Conservation (phyloP, 2,113 vertebrate genomes). For the Lagopus leucura region DNA sequence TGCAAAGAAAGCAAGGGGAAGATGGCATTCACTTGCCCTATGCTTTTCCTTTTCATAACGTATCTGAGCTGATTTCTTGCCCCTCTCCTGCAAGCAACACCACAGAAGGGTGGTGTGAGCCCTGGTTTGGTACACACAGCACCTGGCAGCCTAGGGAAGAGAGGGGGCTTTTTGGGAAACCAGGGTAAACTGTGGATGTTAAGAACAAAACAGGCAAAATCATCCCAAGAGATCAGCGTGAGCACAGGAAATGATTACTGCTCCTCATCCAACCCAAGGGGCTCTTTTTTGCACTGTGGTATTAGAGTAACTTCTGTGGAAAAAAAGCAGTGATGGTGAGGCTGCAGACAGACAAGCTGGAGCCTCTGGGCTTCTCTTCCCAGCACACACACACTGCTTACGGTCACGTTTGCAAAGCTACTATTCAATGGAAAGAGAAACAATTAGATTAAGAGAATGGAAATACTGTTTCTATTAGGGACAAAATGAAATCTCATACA, state of each 20-base stretch:
- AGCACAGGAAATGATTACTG: neutral
- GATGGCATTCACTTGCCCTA: neutral
- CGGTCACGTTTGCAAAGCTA: neutral
- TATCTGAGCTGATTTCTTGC: neutral
- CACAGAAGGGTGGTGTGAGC: neutral
- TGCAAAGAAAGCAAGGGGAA: neutral
- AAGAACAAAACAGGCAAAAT: neutral
- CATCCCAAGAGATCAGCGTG: neutral
- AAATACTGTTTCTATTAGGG: neutral
- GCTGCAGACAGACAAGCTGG: neutral
- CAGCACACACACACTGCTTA: neutral
- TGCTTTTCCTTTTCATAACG: neutral
- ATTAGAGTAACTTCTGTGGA: neutral
- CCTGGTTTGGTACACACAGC: neutral
- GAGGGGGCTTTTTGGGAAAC: accelerated
- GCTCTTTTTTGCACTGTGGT: neutral
- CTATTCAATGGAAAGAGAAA: neutral
- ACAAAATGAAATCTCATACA: neutral
- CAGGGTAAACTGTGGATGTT: neutral
- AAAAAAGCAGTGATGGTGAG: neutral
- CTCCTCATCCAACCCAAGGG: neutral
- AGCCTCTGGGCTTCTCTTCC: neutral
- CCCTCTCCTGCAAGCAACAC: accelerated
- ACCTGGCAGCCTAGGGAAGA: neutral
- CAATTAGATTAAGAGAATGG: neutral